Conservation (phyloP, 2,888 invertebrate species). For the Villa cingulata region DNA sequence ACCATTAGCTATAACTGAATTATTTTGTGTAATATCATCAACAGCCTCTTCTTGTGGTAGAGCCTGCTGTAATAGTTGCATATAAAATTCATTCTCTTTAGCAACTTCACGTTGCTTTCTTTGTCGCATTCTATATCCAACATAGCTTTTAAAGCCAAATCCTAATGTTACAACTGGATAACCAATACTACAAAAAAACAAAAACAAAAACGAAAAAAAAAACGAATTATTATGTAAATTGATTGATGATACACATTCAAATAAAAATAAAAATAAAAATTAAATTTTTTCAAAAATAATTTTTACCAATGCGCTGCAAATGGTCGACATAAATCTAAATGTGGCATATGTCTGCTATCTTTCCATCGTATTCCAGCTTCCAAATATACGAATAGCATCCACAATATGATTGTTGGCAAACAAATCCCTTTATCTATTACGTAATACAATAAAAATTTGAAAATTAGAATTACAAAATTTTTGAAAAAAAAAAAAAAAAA, state of each 20-base stretch:
- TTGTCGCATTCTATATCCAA: constrained; percentile 79
- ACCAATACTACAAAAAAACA: constrained; percentile 51
- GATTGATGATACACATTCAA: too few relatives aligned
- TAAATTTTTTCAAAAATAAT: not conserved
- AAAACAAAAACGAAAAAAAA: not conserved
- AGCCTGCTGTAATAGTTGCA: constrained; percentile 82
- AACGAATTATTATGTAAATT: too few relatives aligned
- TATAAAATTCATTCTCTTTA: constrained; percentile 89
- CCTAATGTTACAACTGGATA: constrained; percentile 93
- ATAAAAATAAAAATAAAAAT: not conserved
- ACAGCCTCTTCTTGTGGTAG: constrained; percentile 49
- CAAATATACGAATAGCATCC: constrained; percentile 87
- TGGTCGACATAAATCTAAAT: constrained; percentile 82
- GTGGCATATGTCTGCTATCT: constrained; percentile 69
- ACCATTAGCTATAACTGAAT: constrained; percentile 11
- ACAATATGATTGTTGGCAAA: constrained; percentile 84
- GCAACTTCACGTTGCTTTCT: constrained; percentile 86
- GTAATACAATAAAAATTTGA: constrained; percentile 23
- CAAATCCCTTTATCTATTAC: constrained; percentile 75
- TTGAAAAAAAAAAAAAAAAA: not conserved
- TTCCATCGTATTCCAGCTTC: constrained; percentile 81
- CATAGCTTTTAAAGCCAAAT: constrained; percentile 87
- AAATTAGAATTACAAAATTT: constrained; percentile 6
- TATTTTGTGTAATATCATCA: constrained; percentile 14
- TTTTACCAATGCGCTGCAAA: constrained; percentile 95